Conservation (phyloP, 1,140 invertebrate genomes). For the Yoshiicerus persimilis region DNA sequence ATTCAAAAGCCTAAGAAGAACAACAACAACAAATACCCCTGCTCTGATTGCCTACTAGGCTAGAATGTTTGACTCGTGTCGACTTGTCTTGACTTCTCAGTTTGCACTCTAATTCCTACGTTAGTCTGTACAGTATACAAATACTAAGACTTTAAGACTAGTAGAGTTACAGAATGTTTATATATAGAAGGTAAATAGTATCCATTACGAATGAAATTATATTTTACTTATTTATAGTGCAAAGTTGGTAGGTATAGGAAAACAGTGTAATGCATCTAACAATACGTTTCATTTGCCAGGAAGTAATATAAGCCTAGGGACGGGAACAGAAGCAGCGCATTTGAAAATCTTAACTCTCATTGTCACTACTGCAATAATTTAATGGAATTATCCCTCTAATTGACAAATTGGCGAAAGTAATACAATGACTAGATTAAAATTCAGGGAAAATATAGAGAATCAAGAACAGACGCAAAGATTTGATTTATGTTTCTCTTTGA, state of each 20-base stretch:
- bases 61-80: not conserved
- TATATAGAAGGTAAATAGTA: no score
- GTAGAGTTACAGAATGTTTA: no score
- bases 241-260: no score
- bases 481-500: constrained; percentile 16
- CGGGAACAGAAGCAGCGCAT: not conserved
- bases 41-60: not conserved
- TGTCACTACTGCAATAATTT: not conserved
- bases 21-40: not conserved
- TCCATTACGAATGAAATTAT: no score
- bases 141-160: not conserved
- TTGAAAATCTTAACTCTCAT: not conserved
- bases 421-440: constrained; percentile 7
- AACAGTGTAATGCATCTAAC: not conserved
- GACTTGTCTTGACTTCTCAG: not conserved
- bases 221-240: no score
- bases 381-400: not conserved
- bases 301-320: not conserved
- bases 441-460: not conserved
- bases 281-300: not conserved
- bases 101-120: not conserved
- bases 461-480: not conserved
- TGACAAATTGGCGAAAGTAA: constrained; percentile 8
- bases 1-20: not conserved
- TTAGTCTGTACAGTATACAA: not conserved